A percentile compares a stretch with the other conserved stretches of the same genome.
phyloP scores from a whole-genome alignment of 2,888 invertebrate genomes.

The Steinernema scapterisci region DNA sequence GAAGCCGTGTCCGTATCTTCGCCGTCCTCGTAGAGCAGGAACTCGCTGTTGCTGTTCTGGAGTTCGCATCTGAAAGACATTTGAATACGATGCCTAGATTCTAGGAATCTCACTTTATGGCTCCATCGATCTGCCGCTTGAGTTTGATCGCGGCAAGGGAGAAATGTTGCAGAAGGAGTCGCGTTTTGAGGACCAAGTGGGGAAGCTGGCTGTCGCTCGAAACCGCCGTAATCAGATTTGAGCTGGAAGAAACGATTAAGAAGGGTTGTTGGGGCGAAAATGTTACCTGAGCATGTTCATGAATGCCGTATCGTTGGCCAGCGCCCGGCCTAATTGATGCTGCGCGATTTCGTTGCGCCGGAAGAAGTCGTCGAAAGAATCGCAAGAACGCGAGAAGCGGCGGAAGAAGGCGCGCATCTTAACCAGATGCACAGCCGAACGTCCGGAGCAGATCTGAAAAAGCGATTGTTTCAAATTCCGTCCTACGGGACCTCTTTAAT shows the following conservation, averaged over 20 bases:
- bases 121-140: constrained; percentile 49
- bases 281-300: constrained; percentile 56
- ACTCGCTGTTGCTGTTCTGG: constrained; percentile 36
- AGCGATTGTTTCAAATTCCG: constrained; percentile 11
- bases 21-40: constrained; percentile 42
- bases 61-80: constrained; percentile 39
- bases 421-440: constrained; percentile 48
- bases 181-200: constrained; percentile 63
- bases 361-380: constrained; percentile 49
- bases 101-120: constrained; percentile 29
- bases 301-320: constrained; percentile 59
- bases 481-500: too few species aligned
- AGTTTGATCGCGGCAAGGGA: constrained; percentile 63
- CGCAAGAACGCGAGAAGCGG: constrained; percentile 57
- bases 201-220: constrained; percentile 58
- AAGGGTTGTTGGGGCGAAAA: background rate
- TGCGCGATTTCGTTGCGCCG: constrained; percentile 33
- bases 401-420: constrained; percentile 59
- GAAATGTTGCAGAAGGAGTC: constrained; percentile 64
- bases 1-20: constrained; percentile 6
- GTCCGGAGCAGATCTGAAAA: constrained; percentile 53
- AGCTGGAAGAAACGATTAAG: constrained; percentile 38
- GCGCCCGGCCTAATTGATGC: constrained; percentile 52
- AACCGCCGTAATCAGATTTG: constrained; percentile 50
- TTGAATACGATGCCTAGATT: background rate